Conservation (phyloP, 1,140 invertebrate genomes). For the Phymastichus coffea region DNA sequence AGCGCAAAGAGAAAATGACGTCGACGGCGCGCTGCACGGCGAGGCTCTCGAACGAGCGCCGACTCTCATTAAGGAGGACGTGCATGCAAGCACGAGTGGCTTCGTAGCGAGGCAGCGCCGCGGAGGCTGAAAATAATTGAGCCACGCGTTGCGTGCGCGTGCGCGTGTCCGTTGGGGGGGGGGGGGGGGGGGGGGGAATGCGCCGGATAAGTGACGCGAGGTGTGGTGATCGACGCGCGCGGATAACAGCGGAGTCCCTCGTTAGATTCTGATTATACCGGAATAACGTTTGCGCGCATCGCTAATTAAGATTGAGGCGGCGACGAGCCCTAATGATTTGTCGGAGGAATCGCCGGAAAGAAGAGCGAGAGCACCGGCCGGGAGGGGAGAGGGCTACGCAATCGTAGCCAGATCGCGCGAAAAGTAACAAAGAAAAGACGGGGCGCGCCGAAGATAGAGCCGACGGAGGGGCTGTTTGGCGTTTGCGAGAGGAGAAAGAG, state of each 20-base stretch:
- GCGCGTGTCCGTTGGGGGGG: no score
- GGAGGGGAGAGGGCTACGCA: neutral
- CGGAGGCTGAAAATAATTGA: conserved; percentile 27
- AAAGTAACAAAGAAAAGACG: no score
- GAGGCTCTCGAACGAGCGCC: conserved; percentile 3
- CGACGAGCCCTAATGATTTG: no score
- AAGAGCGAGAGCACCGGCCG: neutral
- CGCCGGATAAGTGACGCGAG: neutral
- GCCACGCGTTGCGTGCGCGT: neutral
- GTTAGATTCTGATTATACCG: no score
- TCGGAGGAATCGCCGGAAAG: neutral
- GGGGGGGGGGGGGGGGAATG: neutral
- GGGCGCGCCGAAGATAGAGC: no score
- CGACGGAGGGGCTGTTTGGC: no score
- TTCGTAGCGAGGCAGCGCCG: neutral
- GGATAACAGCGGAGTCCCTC: neutral
- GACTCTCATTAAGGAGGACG: conserved; percentile 22
- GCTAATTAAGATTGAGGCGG: neutral
- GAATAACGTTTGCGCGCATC: no score
- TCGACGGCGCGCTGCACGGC: no score
- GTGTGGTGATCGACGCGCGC: neutral
- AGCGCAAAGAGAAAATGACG: neutral
- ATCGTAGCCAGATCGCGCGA: no score
- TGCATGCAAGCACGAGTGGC: conserved; percentile 13
- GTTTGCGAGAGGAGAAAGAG: no score